Evolutionary conservation across 2,797 vertebrate species (phyloP).

Genomic region (Todus mexicanus): DNA sequence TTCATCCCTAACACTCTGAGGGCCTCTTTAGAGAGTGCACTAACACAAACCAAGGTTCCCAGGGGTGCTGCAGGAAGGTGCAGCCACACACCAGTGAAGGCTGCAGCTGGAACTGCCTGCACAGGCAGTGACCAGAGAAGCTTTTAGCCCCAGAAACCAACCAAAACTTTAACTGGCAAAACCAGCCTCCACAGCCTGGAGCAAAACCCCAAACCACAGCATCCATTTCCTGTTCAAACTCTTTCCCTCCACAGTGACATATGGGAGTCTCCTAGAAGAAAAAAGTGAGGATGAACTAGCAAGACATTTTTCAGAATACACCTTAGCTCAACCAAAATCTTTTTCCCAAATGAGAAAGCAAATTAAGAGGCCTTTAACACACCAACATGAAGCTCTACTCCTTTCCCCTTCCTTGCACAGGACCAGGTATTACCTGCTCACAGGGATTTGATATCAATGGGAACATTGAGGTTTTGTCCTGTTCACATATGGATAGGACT

Average conservation of each 20-base stretch:
- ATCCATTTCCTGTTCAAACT: background rate
- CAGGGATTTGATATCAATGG: background rate
- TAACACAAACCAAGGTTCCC: background rate
- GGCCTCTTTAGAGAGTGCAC: background rate
- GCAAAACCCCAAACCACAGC: background rate
- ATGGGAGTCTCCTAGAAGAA: fast-evolving
- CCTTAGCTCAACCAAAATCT: background rate
- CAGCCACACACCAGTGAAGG: background rate
- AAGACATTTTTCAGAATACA: background rate
- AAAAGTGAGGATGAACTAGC: background rate
- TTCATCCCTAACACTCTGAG: background rate
- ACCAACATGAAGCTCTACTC: background rate
- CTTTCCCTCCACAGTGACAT: background rate
- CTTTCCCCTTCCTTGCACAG: background rate
- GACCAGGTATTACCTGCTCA: background rate
- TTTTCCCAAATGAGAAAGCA: too few species aligned
- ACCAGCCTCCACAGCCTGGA: background rate
- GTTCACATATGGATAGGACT: background rate
- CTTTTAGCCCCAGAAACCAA: background rate
- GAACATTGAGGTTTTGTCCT: background rate
- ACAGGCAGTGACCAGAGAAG: background rate
- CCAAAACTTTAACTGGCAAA: background rate
- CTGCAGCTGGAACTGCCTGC: background rate
- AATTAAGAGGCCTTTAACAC: too few species aligned
- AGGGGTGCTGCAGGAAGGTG: background rate